phyloP scores from a whole-genome alignment of 2,888 invertebrate species.

The Brachyopa scutellaris region DNA sequence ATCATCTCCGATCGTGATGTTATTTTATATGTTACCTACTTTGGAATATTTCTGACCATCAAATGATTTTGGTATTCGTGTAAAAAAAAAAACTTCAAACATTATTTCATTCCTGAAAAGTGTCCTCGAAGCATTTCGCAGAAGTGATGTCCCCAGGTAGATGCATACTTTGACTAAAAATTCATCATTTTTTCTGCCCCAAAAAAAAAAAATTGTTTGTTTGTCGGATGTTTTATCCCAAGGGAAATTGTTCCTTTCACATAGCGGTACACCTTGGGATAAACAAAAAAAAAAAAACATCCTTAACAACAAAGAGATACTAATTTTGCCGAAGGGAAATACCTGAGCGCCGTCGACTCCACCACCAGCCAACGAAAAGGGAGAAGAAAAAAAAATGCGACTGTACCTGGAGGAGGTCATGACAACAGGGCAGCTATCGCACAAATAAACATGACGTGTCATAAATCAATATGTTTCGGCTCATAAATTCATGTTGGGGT shows the following conservation, averaged over 20 bases:
- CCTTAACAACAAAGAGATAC: neutral
- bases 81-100: neutral
- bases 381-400: constrained; percentile 17
- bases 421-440: constrained; percentile 52
- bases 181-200: constrained; percentile 17
- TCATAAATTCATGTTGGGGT: constrained; percentile 67
- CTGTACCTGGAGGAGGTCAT: constrained; percentile 31
- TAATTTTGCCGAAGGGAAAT: constrained; percentile 24
- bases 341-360: constrained; percentile 8
- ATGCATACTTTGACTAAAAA: constrained; percentile 17
- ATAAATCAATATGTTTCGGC: constrained; percentile 71
- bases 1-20: constrained; percentile 16
- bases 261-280: constrained; percentile 16
- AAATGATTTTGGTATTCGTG: neutral
- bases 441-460: constrained; percentile 68
- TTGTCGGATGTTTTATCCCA: constrained; percentile 10
- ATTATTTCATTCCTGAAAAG: neutral
- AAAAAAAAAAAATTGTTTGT: constrained; percentile 7
- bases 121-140: constrained; percentile 29
- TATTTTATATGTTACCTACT: constrained; percentile 30
- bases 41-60: neutral
- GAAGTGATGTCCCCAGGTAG: neutral
- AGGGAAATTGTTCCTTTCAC: constrained; percentile 6
- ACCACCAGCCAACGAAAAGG: neutral
- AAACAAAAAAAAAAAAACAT: neutral